Evolutionary conservation across 1,140 invertebrate species (phyloP).

Genomic region (Rhopalosiphum maidis): DNA sequence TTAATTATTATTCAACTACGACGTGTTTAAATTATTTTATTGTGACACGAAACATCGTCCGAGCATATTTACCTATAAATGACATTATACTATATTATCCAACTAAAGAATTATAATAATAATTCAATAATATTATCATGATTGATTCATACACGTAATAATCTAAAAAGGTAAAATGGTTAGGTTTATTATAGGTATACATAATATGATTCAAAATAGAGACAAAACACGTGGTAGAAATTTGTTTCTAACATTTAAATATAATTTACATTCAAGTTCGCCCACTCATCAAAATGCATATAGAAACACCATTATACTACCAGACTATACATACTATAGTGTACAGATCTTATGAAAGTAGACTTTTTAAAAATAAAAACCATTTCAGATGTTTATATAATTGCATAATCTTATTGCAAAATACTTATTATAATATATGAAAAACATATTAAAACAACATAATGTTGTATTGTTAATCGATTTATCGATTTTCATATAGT

Average conservation of each 20-base stretch:
- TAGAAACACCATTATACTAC: neutral
- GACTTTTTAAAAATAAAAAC: neutral
- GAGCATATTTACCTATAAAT: neutral
- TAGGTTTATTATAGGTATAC: neutral
- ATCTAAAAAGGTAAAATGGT: neutral
- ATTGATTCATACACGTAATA: neutral
- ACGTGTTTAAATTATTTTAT: neutral
- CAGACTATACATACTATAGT: neutral
- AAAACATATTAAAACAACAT: no score
- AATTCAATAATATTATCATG: no score
- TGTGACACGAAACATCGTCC: neutral
- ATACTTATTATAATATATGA: no score
- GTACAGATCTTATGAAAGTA: no score
- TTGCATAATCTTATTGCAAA: neutral
- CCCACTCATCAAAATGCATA: neutral
- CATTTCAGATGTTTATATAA: neutral
- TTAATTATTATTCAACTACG: neutral
- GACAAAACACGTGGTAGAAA: no score
- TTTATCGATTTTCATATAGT: no score
- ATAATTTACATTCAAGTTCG: neutral
- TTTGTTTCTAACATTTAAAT: neutral
- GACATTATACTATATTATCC: neutral
- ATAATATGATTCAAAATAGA: neutral
- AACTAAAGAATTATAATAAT: no score
- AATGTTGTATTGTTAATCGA: no score